phyloP scores from a whole-genome alignment of 1,140 invertebrate species.

The Apis cerana region DNA sequence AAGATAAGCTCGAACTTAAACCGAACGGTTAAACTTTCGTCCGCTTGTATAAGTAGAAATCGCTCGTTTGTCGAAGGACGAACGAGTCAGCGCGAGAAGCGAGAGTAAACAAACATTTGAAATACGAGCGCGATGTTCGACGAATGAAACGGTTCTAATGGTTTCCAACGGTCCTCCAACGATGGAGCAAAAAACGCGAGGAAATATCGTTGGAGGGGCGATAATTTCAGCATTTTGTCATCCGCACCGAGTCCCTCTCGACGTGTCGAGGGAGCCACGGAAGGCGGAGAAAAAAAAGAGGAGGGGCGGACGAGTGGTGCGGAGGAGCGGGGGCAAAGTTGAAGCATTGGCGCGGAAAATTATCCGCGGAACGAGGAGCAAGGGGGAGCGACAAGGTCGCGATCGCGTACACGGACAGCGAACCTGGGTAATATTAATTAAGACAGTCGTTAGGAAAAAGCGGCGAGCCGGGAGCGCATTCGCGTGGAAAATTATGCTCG shows the following conservation, averaged over 20 bases:
- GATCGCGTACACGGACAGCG: constrained; percentile 9
- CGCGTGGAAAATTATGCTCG: constrained; percentile 56
- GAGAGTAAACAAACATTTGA: no score
- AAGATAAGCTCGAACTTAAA: no score
- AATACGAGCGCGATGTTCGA: no score
- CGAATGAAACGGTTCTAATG: no score
- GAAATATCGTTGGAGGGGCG: no score
- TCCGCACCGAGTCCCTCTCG: not conserved
- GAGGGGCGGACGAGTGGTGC: constrained; percentile 14
- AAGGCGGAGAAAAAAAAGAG: not conserved
- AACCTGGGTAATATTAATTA: constrained; percentile 62
- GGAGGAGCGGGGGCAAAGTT: constrained; percentile 24
- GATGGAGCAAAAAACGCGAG: not conserved
- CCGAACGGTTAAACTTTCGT: no score
- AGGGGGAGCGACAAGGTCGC: constrained; percentile 5
- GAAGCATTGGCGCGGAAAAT: constrained; percentile 47
- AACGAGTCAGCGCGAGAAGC: no score
- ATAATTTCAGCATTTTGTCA: constrained; percentile 26
- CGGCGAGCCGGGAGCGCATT: constrained; percentile 47
- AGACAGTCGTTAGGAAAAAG: constrained; percentile 59
- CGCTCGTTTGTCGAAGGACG: no score
- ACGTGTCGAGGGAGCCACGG: constrained; percentile 16
- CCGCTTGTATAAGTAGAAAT: no score
- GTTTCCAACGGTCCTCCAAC: no score
- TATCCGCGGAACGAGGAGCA: constrained; percentile 34